Evolutionary conservation across 2,888 invertebrate species (phyloP).

Genomic region (Eristalinus sepulchralis): DNA sequence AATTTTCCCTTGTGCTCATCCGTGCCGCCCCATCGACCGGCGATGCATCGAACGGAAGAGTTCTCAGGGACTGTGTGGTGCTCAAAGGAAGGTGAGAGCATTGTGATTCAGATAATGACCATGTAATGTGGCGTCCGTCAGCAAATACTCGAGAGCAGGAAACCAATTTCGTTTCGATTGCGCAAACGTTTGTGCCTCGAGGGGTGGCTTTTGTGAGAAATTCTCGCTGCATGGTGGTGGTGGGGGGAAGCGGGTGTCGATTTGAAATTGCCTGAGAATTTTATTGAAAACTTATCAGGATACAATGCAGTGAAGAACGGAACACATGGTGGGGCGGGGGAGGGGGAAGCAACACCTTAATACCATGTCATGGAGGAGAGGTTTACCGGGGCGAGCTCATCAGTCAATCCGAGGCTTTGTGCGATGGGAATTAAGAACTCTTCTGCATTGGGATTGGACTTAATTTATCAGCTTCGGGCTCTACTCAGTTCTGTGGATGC

Average conservation of each 20-base stretch:
- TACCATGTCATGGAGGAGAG: not conserved
- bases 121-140: conserved; percentile 39
- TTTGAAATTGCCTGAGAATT: not conserved
- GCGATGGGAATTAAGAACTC: not conserved
- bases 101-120: conserved; percentile 51
- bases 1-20: conserved; percentile 38
- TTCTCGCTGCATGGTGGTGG: not conserved
- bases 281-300: not conserved
- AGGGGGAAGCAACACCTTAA: not conserved
- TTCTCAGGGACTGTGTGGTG: conserved; percentile 6
- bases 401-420: not conserved
- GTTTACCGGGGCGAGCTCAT: not conserved
- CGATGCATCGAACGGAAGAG: conserved; percentile 21
- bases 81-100: conserved; percentile 17
- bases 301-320: not conserved
- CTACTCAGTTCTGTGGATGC: not conserved
- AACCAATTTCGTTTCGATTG: conserved; percentile 37
- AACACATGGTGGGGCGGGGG: not conserved
- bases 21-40: not conserved
- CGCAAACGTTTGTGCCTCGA: not conserved
- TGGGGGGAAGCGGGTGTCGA: not conserved
- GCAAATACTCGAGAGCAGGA: conserved; percentile 27
- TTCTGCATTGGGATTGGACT: not conserved
- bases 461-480: not conserved
- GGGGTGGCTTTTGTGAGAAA: not conserved